Conservation (phyloP, 2,113 vertebrate species). For the Lycaon pictus region DNA sequence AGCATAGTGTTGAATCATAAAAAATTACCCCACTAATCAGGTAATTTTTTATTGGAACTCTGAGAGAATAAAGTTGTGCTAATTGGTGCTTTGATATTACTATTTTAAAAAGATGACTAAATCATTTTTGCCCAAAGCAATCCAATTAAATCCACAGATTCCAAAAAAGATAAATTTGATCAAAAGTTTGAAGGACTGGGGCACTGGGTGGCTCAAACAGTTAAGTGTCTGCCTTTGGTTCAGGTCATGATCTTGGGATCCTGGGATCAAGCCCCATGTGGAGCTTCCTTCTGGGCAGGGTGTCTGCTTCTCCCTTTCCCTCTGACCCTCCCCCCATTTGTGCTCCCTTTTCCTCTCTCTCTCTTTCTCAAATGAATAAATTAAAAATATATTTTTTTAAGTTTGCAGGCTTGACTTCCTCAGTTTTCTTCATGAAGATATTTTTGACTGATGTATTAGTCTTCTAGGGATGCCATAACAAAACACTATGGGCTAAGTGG, state of each 20-base stretch:
- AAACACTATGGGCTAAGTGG: background rate
- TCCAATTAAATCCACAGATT: background rate
- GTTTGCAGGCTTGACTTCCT: background rate
- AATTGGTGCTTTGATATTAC: background rate
- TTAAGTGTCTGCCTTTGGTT: background rate
- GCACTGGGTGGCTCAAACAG: background rate
- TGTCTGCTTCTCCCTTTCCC: background rate
- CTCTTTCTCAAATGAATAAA: background rate
- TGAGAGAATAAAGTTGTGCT: background rate
- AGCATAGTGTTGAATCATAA: background rate
- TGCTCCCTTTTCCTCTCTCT: background rate
- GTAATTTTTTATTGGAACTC: background rate
- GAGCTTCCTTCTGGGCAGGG: background rate
- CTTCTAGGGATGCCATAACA: background rate
- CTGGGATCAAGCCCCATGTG: background rate
- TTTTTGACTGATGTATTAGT: background rate
- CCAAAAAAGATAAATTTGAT: background rate
- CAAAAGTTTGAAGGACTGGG: background rate
- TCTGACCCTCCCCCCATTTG: background rate
- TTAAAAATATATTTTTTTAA: background rate
- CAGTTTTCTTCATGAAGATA: background rate
- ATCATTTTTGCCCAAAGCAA: conserved; percentile 36
- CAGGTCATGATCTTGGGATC: background rate
- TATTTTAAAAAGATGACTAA: background rate
- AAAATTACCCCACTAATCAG: background rate